These are phyloP conservation scores for Fragum sueziense DNA, from an alignment of 2,888 invertebrate species.

Conservation along the genomic window DNA sequence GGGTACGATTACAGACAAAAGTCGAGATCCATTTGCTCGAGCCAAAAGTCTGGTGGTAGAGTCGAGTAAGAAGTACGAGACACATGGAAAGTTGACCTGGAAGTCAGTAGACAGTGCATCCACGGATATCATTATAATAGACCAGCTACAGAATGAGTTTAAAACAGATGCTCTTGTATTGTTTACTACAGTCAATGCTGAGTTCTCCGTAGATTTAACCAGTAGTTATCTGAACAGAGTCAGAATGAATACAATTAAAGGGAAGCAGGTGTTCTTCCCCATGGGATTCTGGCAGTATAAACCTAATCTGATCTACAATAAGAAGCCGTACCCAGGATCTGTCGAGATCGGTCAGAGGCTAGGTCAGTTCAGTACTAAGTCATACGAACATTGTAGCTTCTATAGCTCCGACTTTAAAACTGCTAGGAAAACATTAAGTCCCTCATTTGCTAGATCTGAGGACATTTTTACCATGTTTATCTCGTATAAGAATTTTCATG, in stretches of 20 bases:
- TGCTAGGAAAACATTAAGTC: constrained; percentile 86
- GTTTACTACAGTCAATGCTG: constrained; percentile 76
- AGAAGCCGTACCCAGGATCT: constrained; percentile 75
- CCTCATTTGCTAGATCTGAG: constrained; percentile 54
- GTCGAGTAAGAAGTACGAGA: constrained; percentile 86
- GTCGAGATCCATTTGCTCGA: constrained; percentile 85
- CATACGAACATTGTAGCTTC: constrained; percentile 90
- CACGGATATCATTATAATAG: constrained; percentile 86
- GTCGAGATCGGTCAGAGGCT: constrained; percentile 81
- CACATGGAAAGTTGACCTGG: constrained; percentile 85
- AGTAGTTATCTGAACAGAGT: constrained; percentile 91
- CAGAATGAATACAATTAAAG: constrained; percentile 95
- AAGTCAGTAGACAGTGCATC: constrained; percentile 81
- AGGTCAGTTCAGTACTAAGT: constrained; percentile 91
- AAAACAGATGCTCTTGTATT: constrained; percentile 85
- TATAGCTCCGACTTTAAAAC: constrained; percentile 89
- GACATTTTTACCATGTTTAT: constrained; percentile 88
- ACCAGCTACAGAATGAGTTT: constrained; percentile 88
- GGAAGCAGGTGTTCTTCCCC: constrained; percentile 95
- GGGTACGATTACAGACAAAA: constrained; percentile 16
- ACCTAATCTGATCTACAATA: constrained; percentile 84
- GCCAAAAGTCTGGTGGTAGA: constrained; percentile 87
- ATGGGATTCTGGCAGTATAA: constrained; percentile 95
- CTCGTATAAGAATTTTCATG: constrained; percentile 87
- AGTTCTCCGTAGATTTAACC: constrained; percentile 72